Evolutionary conservation across 2,113 vertebrate species (phyloP).

Genomic region (Ictalurus punctatus): DNA sequence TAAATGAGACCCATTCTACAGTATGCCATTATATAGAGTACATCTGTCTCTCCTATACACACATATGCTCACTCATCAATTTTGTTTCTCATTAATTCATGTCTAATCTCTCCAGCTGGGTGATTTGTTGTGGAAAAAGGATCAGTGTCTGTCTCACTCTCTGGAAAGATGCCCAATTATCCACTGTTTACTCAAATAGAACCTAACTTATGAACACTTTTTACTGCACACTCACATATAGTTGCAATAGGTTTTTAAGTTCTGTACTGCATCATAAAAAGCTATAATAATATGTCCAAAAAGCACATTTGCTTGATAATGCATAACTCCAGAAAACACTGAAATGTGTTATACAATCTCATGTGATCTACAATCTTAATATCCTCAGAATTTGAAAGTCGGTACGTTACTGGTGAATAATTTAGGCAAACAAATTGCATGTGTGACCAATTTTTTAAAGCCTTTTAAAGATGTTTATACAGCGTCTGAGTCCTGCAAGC

Average conservation of each 20-base stretch:
- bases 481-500: neutral
- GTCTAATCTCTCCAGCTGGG: neutral
- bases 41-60: neutral
- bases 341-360: neutral
- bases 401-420: neutral
- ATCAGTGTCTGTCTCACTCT: neutral
- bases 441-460: neutral
- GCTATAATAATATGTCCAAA: neutral
- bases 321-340: neutral
- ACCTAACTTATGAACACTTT: neutral
- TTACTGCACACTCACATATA: neutral
- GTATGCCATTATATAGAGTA: neutral
- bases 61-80: neutral
- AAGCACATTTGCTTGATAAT: neutral
- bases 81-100: neutral
- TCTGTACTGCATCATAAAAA: neutral
- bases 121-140: neutral
- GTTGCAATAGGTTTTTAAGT: neutral
- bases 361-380: neutral
- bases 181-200: neutral
- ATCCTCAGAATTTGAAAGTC: neutral
- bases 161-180: neutral
- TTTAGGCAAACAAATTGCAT: neutral
- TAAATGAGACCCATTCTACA: neutral
- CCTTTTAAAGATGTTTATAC: neutral